Conservation (phyloP, 1,140 invertebrate genomes). For the Drosophila takahashii region DNA sequence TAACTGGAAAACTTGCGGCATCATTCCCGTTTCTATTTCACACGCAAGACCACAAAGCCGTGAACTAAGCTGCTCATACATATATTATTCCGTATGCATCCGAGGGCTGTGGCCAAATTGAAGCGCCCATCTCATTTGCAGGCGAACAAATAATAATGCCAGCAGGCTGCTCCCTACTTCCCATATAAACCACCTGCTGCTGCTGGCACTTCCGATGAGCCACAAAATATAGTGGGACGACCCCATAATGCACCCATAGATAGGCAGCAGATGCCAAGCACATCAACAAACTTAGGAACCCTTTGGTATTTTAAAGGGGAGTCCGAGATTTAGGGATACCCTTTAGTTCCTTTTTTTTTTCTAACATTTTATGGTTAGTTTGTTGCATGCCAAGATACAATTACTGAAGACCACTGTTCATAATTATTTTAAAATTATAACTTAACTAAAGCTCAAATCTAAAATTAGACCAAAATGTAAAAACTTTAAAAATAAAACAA, state of each 20-base stretch:
- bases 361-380: too few relatives aligned
- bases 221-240: slow-evolving; percentile 30
- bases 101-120: slow-evolving; percentile 20
- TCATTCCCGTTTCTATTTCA: slow-evolving; percentile 39
- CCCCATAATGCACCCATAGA: slow-evolving; percentile 45
- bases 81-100: not conserved
- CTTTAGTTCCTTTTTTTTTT: not conserved
- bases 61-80: not conserved
- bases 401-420: too few relatives aligned
- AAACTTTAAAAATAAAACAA: too few relatives aligned
- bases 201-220: slow-evolving; percentile 40
- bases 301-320: not conserved
- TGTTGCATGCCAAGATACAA: too few relatives aligned
- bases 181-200: slow-evolving; percentile 78
- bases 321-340: not conserved
- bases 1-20: slow-evolving; percentile 70
- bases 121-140: slow-evolving; percentile 52
- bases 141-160: slow-evolving; percentile 45
- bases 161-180: slow-evolving; percentile 1
- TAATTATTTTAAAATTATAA: too few relatives aligned
- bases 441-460: too few relatives aligned
- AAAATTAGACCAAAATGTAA: too few relatives aligned
- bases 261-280: slow-evolving; percentile 61
- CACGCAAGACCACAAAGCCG: slow-evolving; percentile 25
- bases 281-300: slow-evolving; percentile 29